Conservation (phyloP, 2,888 invertebrate species). For the Orgyia antiqua region DNA sequence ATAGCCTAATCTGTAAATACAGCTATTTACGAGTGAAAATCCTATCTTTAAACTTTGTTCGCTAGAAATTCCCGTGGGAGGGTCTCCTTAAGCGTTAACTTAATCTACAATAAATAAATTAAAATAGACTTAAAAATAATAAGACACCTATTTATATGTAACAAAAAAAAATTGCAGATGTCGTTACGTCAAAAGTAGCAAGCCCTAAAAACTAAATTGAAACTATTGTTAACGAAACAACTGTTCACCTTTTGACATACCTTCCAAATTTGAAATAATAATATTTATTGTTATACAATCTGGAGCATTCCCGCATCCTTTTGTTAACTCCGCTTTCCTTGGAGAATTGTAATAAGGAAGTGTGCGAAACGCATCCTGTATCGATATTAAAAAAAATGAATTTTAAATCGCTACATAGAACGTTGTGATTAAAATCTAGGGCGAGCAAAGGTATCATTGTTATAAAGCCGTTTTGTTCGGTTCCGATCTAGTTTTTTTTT, state of each 20-base stretch:
- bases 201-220: slow-evolving; percentile 42
- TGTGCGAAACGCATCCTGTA: slow-evolving; percentile 53
- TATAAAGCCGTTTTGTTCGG: slow-evolving; percentile 27
- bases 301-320: slow-evolving; percentile 48
- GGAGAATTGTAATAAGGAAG: slow-evolving; percentile 57
- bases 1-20: too few relatives aligned
- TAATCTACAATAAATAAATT: too few relatives aligned
- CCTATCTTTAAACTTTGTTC: too few relatives aligned
- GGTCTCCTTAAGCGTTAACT: too few relatives aligned
- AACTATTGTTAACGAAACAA: slow-evolving; percentile 55
- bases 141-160: too few relatives aligned
- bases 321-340: slow-evolving; percentile 38
- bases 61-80: too few relatives aligned
- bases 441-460: slow-evolving; percentile 19
- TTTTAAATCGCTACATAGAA: slow-evolving; percentile 8
- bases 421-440: slow-evolving; percentile 16
- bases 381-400: slow-evolving; percentile 9
- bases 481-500: slow-evolving; percentile 62
- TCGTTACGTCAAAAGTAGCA: slow-evolving; percentile 35
- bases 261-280: slow-evolving; percentile 52
- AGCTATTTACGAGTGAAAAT: too few relatives aligned
- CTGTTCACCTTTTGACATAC: slow-evolving; percentile 37
- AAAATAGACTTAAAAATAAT: too few relatives aligned
- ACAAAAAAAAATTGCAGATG: slow-evolving; percentile 49
- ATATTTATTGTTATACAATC: slow-evolving; percentile 64